These are phyloP conservation scores for Morpho deidamia DNA, from an alignment of 2,888 invertebrate genomes.

Conservation along the genomic window DNA sequence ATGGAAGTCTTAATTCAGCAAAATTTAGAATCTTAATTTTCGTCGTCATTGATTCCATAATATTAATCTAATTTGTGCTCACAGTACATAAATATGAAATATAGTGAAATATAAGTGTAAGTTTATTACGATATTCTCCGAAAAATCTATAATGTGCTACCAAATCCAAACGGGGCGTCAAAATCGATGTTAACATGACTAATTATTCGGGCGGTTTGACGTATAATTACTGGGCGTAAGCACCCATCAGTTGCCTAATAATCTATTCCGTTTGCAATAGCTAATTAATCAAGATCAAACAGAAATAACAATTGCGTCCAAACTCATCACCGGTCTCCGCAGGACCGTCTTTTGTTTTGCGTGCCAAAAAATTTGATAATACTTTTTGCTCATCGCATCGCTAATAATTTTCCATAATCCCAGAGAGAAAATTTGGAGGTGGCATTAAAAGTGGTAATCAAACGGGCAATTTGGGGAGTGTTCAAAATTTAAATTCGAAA, in stretches of 20 bases:
- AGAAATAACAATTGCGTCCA: slow-evolving; percentile 49
- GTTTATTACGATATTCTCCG: neutral
- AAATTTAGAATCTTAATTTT: too few species aligned
- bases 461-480: slow-evolving; percentile 65
- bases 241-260: slow-evolving; percentile 46
- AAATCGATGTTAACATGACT: slow-evolving; percentile 30
- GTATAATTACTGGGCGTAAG: slow-evolving; percentile 46
- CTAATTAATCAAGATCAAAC: slow-evolving; percentile 72
- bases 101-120: neutral
- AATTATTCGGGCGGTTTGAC: slow-evolving; percentile 34
- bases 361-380: slow-evolving; percentile 23
- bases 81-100: too few species aligned
- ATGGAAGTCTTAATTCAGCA: too few species aligned
- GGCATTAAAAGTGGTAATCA: slow-evolving; percentile 70
- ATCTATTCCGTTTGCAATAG: slow-evolving; percentile 66
- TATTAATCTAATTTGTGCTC: too few species aligned
- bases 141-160: neutral
- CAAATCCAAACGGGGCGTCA: slow-evolving; percentile 18
- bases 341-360: slow-evolving; percentile 32
- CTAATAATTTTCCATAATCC: slow-evolving; percentile 44
- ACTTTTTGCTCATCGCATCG: slow-evolving; percentile 32
- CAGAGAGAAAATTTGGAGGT: slow-evolving; percentile 52
- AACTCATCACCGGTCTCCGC: slow-evolving; percentile 36
- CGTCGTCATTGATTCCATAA: too few species aligned
- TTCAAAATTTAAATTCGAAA: slow-evolving; percentile 62